Evolutionary conservation across 2,888 invertebrate genomes (phyloP).

Genomic region (Tenthredo distinguenda): DNA sequence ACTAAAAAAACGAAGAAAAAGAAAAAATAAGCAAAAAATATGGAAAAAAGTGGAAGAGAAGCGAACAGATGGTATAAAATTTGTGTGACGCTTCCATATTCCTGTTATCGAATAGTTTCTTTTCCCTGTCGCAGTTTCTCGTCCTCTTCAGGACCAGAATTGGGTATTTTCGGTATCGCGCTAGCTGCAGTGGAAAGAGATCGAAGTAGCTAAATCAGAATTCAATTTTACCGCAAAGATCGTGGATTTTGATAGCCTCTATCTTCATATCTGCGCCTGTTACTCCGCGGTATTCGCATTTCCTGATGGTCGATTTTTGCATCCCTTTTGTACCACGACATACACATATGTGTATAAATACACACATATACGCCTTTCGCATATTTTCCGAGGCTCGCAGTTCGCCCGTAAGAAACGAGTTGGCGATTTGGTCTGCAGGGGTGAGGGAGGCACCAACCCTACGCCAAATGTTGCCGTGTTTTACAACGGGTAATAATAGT

Average conservation of each 20-base stretch:
- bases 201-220: conserved; percentile 68
- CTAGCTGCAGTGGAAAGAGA: background rate
- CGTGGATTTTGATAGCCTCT: conserved; percentile 1
- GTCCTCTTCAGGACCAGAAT: background rate
- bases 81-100: background rate
- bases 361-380: background rate
- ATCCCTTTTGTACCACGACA: background rate
- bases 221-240: conserved; percentile 69
- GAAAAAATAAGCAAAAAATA: background rate
- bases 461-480: conserved; percentile 78
- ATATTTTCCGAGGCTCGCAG: background rate
- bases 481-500: conserved; percentile 78
- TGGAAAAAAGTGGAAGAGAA: no score
- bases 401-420: background rate
- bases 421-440: background rate
- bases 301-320: background rate
- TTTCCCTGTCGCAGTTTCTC: no score
- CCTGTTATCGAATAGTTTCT: background rate
- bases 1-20: background rate
- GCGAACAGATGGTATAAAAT: no score
- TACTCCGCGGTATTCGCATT: no score
- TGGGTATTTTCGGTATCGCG: background rate
- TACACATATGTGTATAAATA: no score
- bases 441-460: conserved; percentile 27
- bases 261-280: background rate